Evolutionary conservation across 2,113 vertebrate genomes (phyloP).

Genomic region (Speoplatyrhinus poulsoni): DNA sequence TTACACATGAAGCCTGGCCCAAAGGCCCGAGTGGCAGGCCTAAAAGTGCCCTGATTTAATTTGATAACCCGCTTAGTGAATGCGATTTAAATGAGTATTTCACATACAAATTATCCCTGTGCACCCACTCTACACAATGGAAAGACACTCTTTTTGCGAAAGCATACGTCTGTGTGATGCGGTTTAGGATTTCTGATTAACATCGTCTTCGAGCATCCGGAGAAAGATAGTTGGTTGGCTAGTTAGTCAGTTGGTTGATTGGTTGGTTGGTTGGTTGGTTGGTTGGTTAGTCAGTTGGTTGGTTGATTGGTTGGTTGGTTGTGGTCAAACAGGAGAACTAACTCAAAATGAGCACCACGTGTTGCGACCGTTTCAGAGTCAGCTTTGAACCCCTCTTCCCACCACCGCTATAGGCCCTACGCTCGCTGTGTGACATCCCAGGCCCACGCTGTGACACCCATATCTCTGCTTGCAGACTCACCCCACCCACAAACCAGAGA

Average conservation of each 20-base stretch:
- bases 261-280: too few species aligned
- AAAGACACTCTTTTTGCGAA: slow-evolving; percentile 55
- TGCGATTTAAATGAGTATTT: slow-evolving; percentile 99
- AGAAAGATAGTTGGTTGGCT: slow-evolving; percentile 25
- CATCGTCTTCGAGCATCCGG: slow-evolving; percentile 48
- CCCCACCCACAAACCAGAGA: slow-evolving; percentile 54
- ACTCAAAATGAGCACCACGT: slow-evolving; percentile 1
- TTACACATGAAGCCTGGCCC: slow-evolving; percentile 93
- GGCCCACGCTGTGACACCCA: slow-evolving; percentile 31
- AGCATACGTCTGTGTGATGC: slow-evolving; percentile 54
- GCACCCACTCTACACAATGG: slow-evolving; percentile 36
- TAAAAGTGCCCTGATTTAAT: slow-evolving; percentile 92
- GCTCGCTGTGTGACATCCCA: slow-evolving; percentile 40
- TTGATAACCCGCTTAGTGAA: slow-evolving; percentile 98
- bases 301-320: slow-evolving; percentile 28
- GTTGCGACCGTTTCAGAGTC: too few species aligned
- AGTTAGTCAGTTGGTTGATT: too few species aligned
- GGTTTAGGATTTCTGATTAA: slow-evolving; percentile 31
- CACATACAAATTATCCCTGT: slow-evolving; percentile 74
- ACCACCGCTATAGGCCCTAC: too few species aligned
- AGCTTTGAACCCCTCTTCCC: too few species aligned
- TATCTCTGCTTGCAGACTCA: slow-evolving; percentile 19
- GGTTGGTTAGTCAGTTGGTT: too few species aligned
- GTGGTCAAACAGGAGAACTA: slow-evolving; percentile 3
- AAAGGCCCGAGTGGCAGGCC: slow-evolving; percentile 90